Evolutionary conservation across 2,797 vertebrate species (phyloP), one percentile per base, ranked within the genome.

Genomic region (Philypnodon macrostomus): DNA sequence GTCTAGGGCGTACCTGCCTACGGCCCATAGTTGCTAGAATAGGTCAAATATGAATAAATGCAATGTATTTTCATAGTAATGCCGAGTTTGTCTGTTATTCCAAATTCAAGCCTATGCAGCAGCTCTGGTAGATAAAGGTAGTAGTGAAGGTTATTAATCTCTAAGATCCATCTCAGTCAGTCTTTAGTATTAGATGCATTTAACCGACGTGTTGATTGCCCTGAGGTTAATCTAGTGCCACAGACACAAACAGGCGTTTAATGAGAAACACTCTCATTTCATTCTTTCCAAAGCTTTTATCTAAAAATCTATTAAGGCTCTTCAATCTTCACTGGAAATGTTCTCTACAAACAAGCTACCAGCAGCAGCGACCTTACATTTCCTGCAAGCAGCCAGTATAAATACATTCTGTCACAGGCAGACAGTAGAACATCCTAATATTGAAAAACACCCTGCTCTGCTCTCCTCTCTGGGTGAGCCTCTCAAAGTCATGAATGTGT

Each of bases 191-290:
- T 23, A 23, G 21, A 23, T 3, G 21, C 21, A 23, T 23, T 23
- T 23, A 23, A 23, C 3, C 21, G 6, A 23, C 21, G 6, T 23
- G 21, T 23, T 18, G 34, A 10, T 12, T 21, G 17, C 16, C 11
- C n/a, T 39, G 5, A 23, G n/a, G n/a, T 39, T 23, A 23, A 8
- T 35, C 62, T 60, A 34, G 49, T 58, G 55, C 52, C 67, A 52
- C 61, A 61, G 35, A 70, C 45, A 74, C 66, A 61, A 77, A 70
- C 49, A 56, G 52, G 30, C 33, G 13, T 53, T 51, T 74, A 81
- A 75, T 72, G 49, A 74, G 52, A 71, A 47, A 54, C 36, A 29
- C 51, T 52, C 51, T 79, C 58, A 64, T 75, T 77, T 76, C 21
- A 44, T 55, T n/a, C n/a, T 51, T 54, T 56, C 27, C 32, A 38